phyloP scores from a whole-genome alignment of 2,113 vertebrate species.

The Brevimyrus niger region DNA sequence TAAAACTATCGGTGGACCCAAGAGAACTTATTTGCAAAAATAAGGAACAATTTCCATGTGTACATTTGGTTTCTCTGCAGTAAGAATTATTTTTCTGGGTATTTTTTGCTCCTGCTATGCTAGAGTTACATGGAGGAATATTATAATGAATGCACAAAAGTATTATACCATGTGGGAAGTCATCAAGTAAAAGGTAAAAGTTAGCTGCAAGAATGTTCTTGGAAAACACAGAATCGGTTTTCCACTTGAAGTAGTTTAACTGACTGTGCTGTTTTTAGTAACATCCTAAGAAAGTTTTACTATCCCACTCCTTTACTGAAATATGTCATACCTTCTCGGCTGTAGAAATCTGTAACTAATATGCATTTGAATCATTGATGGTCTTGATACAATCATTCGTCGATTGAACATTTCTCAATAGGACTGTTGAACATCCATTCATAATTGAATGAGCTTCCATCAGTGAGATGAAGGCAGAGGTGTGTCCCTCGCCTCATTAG shows the following conservation, averaged over 20 bases:
- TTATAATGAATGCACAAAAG: background rate
- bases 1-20: background rate
- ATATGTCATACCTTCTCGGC: background rate
- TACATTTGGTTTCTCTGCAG: background rate
- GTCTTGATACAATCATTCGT: background rate
- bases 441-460: background rate
- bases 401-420: slow-evolving; percentile 3
- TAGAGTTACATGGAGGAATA: background rate
- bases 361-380: slow-evolving; percentile 15
- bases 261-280: background rate
- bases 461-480: background rate
- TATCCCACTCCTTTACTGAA: background rate
- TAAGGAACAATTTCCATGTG: background rate
- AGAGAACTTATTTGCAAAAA: background rate
- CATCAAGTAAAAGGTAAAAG: background rate
- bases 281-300: background rate
- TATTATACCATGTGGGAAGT: background rate
- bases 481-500: background rate
- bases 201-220: background rate
- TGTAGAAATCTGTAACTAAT: background rate
- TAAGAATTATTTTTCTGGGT: background rate
- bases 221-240: background rate
- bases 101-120: background rate
- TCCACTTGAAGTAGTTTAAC: background rate
- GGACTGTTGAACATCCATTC: background rate